Conservation (phyloP, 2,888 invertebrate genomes). For the Nemotelus nigrinus region DNA sequence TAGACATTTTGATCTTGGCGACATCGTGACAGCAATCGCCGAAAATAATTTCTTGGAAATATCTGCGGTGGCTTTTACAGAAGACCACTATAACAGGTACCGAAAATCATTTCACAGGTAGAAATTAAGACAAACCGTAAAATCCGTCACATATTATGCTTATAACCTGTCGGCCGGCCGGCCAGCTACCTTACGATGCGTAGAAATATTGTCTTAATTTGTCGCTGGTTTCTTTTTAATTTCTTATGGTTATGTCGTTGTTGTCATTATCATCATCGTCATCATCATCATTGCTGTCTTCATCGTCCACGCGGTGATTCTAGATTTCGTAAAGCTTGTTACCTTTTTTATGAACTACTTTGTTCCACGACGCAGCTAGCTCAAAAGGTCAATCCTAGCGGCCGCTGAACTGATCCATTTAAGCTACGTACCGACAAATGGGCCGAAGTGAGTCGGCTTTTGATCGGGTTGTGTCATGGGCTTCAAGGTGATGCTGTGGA, state of each 20-base stretch:
- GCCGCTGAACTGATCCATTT: neutral
- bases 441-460: neutral
- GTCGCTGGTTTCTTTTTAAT: neutral
- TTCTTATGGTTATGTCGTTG: slow-evolving; percentile 19
- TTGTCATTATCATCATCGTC: neutral
- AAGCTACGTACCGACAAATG: neutral
- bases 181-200: neutral
- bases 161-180: neutral
- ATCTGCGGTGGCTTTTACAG: neutral
- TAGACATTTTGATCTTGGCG: slow-evolving; percentile 33
- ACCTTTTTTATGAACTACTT: slow-evolving; percentile 24
- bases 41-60: slow-evolving; percentile 28
- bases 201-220: slow-evolving; percentile 28
- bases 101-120: slow-evolving; percentile 19
- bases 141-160: neutral
- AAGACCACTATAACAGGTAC: neutral
- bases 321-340: slow-evolving; percentile 34
- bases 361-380: neutral
- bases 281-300: no score
- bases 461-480: neutral
- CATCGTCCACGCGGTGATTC: no score
- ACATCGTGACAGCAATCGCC: neutral
- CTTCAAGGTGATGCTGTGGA: slow-evolving; percentile 14
- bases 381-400: slow-evolving; percentile 14
- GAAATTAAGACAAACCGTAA: neutral